Conservation (phyloP, 2,113 vertebrate genomes). For the Anarrhichthys ocellatus region DNA sequence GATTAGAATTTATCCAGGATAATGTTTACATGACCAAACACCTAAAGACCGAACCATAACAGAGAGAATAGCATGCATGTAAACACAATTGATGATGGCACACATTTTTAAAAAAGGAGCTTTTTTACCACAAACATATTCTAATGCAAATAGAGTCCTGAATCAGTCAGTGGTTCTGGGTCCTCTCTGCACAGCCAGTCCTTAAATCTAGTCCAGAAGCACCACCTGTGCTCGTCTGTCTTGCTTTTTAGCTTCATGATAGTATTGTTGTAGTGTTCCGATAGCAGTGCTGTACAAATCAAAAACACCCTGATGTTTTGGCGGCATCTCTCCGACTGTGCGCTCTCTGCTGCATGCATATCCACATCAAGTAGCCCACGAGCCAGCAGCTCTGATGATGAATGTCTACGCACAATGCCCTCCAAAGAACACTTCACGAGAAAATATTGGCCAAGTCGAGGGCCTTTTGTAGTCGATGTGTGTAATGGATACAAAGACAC, state of each 20-base stretch:
- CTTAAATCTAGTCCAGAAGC: not conserved
- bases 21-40: not conserved
- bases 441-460: conserved; percentile 19
- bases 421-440: conserved; percentile 18
- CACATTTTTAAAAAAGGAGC: not conserved
- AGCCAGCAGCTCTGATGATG: conserved; percentile 26
- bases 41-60: not conserved
- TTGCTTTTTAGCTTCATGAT: not conserved
- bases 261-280: not conserved
- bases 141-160: not conserved
- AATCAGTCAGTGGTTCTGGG: not conserved
- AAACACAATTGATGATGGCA: not conserved
- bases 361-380: not conserved
- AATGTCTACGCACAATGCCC: conserved; percentile 13
- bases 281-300: conserved; percentile 18
- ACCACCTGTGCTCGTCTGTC: conserved; percentile 3
- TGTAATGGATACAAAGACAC: conserved; percentile 34
- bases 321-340: conserved; percentile 8
- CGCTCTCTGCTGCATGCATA: conserved; percentile 22
- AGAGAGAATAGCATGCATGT: not conserved
- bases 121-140: not conserved
- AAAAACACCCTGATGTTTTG: conserved; percentile 16
- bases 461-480: conserved; percentile 12
- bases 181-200: not conserved
- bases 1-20: not conserved